These are phyloP conservation scores for Drosophila prosaltans DNA, from an alignment of 1,140 invertebrate species.

Conservation along the genomic window DNA sequence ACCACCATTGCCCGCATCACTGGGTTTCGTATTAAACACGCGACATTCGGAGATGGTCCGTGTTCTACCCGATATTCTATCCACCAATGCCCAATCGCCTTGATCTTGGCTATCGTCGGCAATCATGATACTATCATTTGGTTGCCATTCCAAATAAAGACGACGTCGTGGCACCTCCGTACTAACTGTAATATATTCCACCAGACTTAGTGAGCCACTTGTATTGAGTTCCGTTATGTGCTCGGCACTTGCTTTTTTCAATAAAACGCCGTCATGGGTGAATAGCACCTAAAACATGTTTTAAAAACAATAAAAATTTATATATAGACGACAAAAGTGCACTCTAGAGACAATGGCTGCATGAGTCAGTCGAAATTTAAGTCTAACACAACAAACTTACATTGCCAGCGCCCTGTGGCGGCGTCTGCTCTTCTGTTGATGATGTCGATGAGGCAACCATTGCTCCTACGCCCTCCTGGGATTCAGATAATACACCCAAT, in stretches of 20 bases:
- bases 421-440: constrained; percentile 30
- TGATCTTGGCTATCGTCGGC: constrained; percentile 90
- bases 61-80: constrained; percentile 86
- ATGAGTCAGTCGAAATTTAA: constrained; percentile 61
- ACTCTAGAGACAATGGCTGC: neutral
- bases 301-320: too few species aligned
- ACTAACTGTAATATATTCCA: constrained; percentile 79
- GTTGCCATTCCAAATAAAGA: constrained; percentile 91
- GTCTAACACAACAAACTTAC: constrained; percentile 55
- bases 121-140: constrained; percentile 88
- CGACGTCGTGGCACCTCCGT: constrained; percentile 66
- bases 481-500: constrained; percentile 58
- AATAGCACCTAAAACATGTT: constrained; percentile 84
- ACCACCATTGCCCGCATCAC: constrained; percentile 25
- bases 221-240: constrained; percentile 85
- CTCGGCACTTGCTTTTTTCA: constrained; percentile 85
- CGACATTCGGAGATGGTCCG: constrained; percentile 84
- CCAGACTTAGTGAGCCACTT: constrained; percentile 86
- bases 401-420: constrained; percentile 57
- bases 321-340: neutral
- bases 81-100: constrained; percentile 90
- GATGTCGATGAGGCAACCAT: neutral
- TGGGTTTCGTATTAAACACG: constrained; percentile 75
- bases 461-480: constrained; percentile 38
- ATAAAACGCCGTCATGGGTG: constrained; percentile 86